Percentiles rank a stretch among this genome's conserved stretches.
Conservation (phyloP, 1,140 invertebrate species). For the Epicauta chinensis region DNA sequence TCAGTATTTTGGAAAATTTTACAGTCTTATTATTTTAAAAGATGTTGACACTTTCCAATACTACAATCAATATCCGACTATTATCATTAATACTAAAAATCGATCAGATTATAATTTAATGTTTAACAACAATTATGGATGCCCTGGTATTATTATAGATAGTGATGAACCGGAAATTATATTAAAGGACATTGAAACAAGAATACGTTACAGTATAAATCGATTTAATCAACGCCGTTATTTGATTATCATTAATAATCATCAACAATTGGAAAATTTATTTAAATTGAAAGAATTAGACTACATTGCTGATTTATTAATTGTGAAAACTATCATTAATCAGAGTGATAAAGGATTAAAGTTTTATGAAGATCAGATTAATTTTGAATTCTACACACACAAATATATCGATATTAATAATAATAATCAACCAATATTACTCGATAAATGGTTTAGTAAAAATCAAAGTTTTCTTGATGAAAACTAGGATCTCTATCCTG, state of each 20-base stretch:
- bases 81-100: too few species aligned
- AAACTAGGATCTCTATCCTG: slow-evolving; percentile 24
- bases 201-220: slow-evolving; percentile 2
- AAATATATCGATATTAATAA: slow-evolving; percentile 22
- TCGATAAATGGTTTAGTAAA: slow-evolving; percentile 30
- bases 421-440: slow-evolving; percentile 14
- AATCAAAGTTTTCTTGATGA: slow-evolving; percentile 24
- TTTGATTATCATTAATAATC: neutral
- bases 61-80: too few species aligned
- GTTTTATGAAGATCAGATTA: neutral
- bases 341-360: too few species aligned
- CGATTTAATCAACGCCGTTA: slow-evolving; percentile 19
- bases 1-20: too few species aligned
- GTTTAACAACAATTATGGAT: slow-evolving; percentile 10
- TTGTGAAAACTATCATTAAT: slow-evolving; percentile 10
- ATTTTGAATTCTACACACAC: slow-evolving; percentile 25
- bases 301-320: slow-evolving; percentile 24
- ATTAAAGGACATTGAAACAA: slow-evolving; percentile 15
- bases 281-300: slow-evolving; percentile 20
- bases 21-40: too few species aligned
- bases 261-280: slow-evolving; percentile 1
- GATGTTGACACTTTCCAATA: too few species aligned
- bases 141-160: slow-evolving; percentile 16
- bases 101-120: slow-evolving; percentile 6
- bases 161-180: slow-evolving; percentile 4